Evolutionary conservation across 1,140 invertebrate species (phyloP).

Genomic region (Neocloeon triangulifer): DNA sequence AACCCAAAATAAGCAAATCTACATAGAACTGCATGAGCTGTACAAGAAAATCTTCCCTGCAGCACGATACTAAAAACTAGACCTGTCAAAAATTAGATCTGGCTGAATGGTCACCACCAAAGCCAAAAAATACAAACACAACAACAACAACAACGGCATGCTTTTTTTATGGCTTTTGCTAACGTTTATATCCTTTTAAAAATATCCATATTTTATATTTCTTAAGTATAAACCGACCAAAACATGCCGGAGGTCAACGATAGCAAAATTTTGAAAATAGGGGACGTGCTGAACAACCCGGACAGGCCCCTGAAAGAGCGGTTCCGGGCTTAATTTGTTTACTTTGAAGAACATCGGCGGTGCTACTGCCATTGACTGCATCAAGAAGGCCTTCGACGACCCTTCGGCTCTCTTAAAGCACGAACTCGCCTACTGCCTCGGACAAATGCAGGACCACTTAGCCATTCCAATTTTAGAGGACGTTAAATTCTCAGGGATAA

Average conservation of each 20-base stretch:
- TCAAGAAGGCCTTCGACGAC: slow-evolving; percentile 56
- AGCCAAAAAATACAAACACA: too few relatives aligned
- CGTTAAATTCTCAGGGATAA: slow-evolving; percentile 58
- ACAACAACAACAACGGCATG: too few relatives aligned
- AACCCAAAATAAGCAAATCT: too few relatives aligned
- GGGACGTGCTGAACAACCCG: slow-evolving; percentile 49
- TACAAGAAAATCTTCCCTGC: too few relatives aligned
- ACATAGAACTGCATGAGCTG: too few relatives aligned
- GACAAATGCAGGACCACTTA: slow-evolving; percentile 80
- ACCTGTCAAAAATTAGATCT: too few relatives aligned
- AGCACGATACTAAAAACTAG: too few relatives aligned
- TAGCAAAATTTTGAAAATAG: slow-evolving; percentile 36
- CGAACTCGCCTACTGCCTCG: slow-evolving; percentile 93
- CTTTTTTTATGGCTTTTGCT: too few relatives aligned
- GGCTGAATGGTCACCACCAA: too few relatives aligned
- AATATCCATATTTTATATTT: too few relatives aligned
- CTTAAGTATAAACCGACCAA: too few relatives aligned
- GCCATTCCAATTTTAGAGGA: slow-evolving; percentile 57
- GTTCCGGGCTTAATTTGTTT: slow-evolving; percentile 88
- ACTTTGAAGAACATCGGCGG: slow-evolving; percentile 86
- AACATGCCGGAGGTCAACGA: slow-evolving; percentile 13
- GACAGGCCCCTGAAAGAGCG: slow-evolving; percentile 69
- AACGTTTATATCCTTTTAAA: too few relatives aligned
- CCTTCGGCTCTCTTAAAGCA: slow-evolving; percentile 92
- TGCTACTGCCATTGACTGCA: slow-evolving; percentile 49